A percentile compares a stretch with the other conserved stretches of the same genome.
Conservation (phyloP, 2,888 invertebrate genomes). For the Cyclophora punctaria region DNA sequence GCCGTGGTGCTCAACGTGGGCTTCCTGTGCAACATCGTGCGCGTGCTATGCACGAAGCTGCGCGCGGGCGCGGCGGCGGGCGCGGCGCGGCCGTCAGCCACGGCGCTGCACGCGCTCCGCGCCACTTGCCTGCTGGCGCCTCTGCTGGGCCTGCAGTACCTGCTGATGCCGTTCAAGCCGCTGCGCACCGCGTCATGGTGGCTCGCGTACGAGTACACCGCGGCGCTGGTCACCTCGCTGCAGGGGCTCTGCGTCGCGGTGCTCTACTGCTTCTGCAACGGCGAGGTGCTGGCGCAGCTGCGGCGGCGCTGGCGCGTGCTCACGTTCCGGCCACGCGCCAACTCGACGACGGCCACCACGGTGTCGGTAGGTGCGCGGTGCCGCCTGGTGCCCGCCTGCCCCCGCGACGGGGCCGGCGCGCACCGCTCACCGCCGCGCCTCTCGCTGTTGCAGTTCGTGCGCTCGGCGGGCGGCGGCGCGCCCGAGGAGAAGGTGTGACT, state of each 20-base stretch:
- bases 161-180: constrained; percentile 90
- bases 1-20: constrained; percentile 88
- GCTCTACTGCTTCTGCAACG: constrained; percentile 95
- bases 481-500: constrained; percentile 89
- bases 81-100: constrained; percentile 76
- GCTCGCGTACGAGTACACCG: constrained; percentile 86
- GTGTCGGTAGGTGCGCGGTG: constrained; percentile 85
- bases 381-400: neutral
- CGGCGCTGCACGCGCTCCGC: constrained; percentile 84
- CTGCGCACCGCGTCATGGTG: constrained; percentile 82
- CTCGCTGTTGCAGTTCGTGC: constrained; percentile 81
- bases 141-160: constrained; percentile 91
- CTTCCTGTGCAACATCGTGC: constrained; percentile 92
- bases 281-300: constrained; percentile 93
- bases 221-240: constrained; percentile 90
- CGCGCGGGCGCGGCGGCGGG: constrained; percentile 82
- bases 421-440: constrained; percentile 7
- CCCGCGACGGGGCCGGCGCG: constrained; percentile 10
- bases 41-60: constrained; percentile 88
- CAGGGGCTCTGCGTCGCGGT: constrained; percentile 95
- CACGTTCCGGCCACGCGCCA: constrained; percentile 85
- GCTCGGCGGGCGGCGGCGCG: constrained; percentile 79
- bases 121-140: constrained; percentile 94
- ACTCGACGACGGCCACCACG: constrained; percentile 89
- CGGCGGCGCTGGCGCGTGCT: constrained; percentile 90